A percentile compares a stretch with the other conserved stretches of the same genome.
These are phyloP conservation scores for Crocallis elinguaria DNA, from an alignment of 2,888 invertebrate genomes.

Conservation along the genomic window DNA sequence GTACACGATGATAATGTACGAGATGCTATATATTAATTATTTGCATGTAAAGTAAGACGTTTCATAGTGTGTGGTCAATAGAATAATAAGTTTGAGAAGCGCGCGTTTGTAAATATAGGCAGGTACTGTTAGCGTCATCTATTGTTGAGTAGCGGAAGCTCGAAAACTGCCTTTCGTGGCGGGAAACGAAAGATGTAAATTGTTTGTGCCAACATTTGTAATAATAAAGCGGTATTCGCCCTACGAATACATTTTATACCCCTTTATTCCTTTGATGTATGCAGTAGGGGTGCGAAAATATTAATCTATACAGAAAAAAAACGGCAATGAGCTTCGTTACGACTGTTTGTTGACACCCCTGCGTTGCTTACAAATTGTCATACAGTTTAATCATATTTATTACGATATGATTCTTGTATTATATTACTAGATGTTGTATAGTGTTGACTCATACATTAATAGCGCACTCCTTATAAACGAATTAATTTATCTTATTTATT, in stretches of 20 bases:
- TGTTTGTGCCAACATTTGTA: slow-evolving; percentile 82
- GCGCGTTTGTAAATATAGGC: slow-evolving; percentile 61
- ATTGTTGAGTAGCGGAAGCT: slow-evolving; percentile 68
- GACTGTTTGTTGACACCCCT: slow-evolving; percentile 74
- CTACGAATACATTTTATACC: slow-evolving; percentile 67
- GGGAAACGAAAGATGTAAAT: slow-evolving; percentile 63
- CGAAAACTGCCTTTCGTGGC: slow-evolving; percentile 36
- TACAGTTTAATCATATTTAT: slow-evolving; percentile 70
- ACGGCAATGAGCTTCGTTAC: slow-evolving; percentile 78
- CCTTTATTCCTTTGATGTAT: slow-evolving; percentile 82
- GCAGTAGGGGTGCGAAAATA: slow-evolving; percentile 77
- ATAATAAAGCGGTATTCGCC: slow-evolving; percentile 80
- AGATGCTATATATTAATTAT: slow-evolving; percentile 32
- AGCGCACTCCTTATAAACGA: slow-evolving; percentile 62
- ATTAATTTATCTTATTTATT: slow-evolving; percentile 77
- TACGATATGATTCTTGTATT: slow-evolving; percentile 58
- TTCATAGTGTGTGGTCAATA: slow-evolving; percentile 65
- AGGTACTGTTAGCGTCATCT: slow-evolving; percentile 74
- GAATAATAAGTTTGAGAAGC: slow-evolving; percentile 56
- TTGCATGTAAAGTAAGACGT: slow-evolving; percentile 41
- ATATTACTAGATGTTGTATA: slow-evolving; percentile 70
- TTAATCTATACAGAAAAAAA: slow-evolving; percentile 75
- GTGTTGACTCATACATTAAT: slow-evolving; percentile 46
- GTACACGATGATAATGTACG: slow-evolving; percentile 59
- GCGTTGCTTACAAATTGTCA: slow-evolving; percentile 66